Evolutionary conservation across 2,888 invertebrate genomes (phyloP).

Genomic region (Xestia ashworthii): DNA sequence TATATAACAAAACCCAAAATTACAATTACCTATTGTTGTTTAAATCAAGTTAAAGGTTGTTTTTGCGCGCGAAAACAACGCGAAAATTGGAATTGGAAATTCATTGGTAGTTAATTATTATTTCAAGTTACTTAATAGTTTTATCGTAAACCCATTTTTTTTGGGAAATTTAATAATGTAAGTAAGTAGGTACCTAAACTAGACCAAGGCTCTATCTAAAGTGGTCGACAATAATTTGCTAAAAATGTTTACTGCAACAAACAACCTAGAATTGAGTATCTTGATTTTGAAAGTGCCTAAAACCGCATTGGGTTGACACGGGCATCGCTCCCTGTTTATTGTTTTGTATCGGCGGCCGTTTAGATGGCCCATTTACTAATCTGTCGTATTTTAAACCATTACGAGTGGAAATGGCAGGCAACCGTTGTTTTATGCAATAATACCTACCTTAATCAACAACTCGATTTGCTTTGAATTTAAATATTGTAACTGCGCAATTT

Average conservation of each 20-base stretch:
- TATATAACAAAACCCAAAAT: neutral
- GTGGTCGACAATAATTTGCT: neutral
- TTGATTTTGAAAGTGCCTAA: constrained; percentile 22
- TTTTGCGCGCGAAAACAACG: neutral
- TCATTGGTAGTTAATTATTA: neutral
- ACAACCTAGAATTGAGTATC: neutral
- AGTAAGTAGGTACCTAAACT: neutral
- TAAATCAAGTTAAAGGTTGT: neutral
- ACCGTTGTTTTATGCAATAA: constrained; percentile 28
- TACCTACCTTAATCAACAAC: constrained; percentile 13
- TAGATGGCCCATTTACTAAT: constrained; percentile 35
- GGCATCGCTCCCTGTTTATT: constrained; percentile 18
- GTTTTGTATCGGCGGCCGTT: constrained; percentile 29
- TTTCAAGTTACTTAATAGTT: neutral
- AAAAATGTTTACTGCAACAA: neutral
- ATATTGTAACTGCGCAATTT: constrained; percentile 6
- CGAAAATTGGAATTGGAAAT: neutral
- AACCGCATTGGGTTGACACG: constrained; percentile 2
- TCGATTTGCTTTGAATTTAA: constrained; percentile 10
- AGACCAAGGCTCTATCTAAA: neutral
- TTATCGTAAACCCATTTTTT: neutral
- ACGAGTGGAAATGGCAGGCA: constrained; percentile 17
- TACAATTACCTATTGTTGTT: neutral
- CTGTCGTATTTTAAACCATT: constrained; percentile 41
- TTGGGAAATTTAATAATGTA: neutral